phyloP scores from a whole-genome alignment of 2,888 invertebrate species.

The Eupithecia exiguata region DNA sequence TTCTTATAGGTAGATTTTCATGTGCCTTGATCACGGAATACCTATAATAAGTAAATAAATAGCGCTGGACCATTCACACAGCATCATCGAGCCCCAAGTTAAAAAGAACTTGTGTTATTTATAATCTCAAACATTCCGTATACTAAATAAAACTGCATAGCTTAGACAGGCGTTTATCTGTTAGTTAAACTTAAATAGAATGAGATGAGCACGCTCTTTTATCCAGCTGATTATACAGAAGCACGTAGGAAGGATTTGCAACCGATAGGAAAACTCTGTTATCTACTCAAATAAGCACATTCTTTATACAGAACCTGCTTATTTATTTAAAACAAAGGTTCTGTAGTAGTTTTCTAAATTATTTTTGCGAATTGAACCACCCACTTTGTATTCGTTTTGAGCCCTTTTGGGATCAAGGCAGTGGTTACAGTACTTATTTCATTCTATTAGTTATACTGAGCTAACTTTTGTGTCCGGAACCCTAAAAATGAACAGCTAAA shows the following conservation, averaged over 20 bases:
- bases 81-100: too few relatives aligned
- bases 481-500: constrained; percentile 1
- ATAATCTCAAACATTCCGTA: too few relatives aligned
- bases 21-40: not conserved
- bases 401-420: not conserved
- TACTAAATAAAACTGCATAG: not conserved
- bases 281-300: constrained; percentile 47
- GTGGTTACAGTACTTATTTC: not conserved
- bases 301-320: constrained; percentile 2
- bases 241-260: constrained; percentile 78
- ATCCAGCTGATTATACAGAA: constrained; percentile 76
- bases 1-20: not conserved
- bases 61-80: not conserved
- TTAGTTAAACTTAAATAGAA: constrained; percentile 48
- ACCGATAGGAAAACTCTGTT: constrained; percentile 57
- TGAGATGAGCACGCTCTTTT: constrained; percentile 74
- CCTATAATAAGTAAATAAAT: not conserved
- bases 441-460: not conserved
- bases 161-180: not conserved
- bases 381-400: not conserved
- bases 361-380: not conserved
- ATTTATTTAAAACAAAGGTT: constrained; percentile 15
- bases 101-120: too few relatives aligned
- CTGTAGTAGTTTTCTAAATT: constrained; percentile 9
- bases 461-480: not conserved